Percentiles rank a stretch among this genome's conserved stretches.
These are phyloP conservation scores for Labeo rohita DNA, from an alignment of 2,113 vertebrate species.

Conservation along the genomic window DNA sequence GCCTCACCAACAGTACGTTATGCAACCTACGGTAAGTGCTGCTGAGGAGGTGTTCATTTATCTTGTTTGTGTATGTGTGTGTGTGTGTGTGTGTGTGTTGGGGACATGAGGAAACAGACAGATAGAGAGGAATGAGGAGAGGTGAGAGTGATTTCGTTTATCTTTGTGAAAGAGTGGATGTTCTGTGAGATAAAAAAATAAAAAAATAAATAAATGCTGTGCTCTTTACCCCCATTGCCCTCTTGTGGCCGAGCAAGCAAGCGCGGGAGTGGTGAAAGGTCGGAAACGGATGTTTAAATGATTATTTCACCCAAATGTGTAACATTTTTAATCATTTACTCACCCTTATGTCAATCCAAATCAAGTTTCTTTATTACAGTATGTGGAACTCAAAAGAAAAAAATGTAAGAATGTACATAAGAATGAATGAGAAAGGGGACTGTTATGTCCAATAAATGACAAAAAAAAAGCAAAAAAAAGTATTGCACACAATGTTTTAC, in stretches of 20 bases:
- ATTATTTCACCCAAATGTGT: neutral
- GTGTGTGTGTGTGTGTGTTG: neutral
- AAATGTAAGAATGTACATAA: no score
- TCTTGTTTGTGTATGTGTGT: conserved; percentile 13
- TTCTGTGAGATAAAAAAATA: neutral
- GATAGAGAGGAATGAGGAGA: conserved; percentile 27
- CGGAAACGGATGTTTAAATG: neutral
- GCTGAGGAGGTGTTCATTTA: conserved; percentile 53
- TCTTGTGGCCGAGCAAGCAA: conserved; percentile 36
- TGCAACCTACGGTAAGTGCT: conserved; percentile 99
- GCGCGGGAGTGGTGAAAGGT: neutral
- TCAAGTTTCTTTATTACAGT: neutral
- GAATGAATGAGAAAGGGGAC: no score
- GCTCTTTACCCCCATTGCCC: conserved; percentile 24
- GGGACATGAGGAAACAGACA: conserved; percentile 6
- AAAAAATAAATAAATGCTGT: neutral
- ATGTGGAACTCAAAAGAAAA: neutral
- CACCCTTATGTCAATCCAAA: neutral
- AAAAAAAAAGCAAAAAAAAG: neutral
- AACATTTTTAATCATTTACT: neutral
- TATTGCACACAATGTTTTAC: no score
- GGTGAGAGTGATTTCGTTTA: conserved; percentile 32
- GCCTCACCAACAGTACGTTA: conserved; percentile 99
- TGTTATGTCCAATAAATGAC: no score
- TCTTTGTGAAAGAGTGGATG: neutral